These are phyloP conservation scores for Aproaerema taeniolella DNA, from an alignment of 2,888 invertebrate genomes.

Conservation along the genomic window DNA sequence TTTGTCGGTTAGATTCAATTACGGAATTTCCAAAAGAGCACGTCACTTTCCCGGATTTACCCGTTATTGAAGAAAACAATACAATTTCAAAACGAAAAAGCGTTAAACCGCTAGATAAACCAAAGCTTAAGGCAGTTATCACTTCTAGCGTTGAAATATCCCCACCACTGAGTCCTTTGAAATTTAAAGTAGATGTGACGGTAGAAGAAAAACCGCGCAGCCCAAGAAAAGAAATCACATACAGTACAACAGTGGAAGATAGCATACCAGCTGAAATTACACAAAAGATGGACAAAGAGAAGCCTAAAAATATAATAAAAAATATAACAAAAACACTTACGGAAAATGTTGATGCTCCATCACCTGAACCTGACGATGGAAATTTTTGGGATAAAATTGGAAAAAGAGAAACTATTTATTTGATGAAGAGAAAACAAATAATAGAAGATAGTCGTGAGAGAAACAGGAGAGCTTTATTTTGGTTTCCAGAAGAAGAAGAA, in stretches of 20 bases:
- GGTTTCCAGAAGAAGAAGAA: slow-evolving; percentile 49
- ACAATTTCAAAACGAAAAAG: slow-evolving; percentile 35
- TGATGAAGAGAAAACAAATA: slow-evolving; percentile 73
- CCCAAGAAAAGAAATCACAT: slow-evolving; percentile 57
- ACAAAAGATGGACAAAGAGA: slow-evolving; percentile 17
- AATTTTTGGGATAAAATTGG: slow-evolving; percentile 83
- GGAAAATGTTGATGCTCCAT: slow-evolving; percentile 30
- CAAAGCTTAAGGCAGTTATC: slow-evolving; percentile 70
- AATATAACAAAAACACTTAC: background rate
- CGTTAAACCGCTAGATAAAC: slow-evolving; percentile 31
- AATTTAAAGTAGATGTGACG: slow-evolving; percentile 73
- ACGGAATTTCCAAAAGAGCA: slow-evolving; percentile 58
- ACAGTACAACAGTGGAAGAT: slow-evolving; percentile 47
- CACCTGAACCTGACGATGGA: slow-evolving; percentile 62
- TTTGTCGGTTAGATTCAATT: slow-evolving; percentile 64
- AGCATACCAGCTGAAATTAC: slow-evolving; percentile 19
- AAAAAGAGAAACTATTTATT: slow-evolving; percentile 80
- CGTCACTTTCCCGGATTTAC: slow-evolving; percentile 36
- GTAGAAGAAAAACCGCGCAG: slow-evolving; percentile 73
- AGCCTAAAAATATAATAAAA: slow-evolving; percentile 16
- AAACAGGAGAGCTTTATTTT: slow-evolving; percentile 48
- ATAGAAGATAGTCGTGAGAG: slow-evolving; percentile 59
- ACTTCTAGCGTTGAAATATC: slow-evolving; percentile 69
- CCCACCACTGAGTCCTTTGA: slow-evolving; percentile 61
- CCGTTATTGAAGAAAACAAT: slow-evolving; percentile 66